Base-by-base conservation (phyloP, 1,140 invertebrate genomes). In the Globodera rostochiensis region DNA sequence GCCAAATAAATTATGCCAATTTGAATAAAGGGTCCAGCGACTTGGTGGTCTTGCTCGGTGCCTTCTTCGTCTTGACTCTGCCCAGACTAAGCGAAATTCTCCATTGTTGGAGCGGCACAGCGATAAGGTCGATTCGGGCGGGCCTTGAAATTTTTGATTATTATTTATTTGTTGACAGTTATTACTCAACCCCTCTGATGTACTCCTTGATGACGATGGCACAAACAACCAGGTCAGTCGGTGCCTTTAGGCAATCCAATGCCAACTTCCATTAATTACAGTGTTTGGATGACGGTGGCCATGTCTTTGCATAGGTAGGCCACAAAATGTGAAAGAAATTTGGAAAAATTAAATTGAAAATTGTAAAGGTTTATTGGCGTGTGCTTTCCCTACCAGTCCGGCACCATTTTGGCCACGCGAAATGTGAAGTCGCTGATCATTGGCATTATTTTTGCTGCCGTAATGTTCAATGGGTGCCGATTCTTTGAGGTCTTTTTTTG, bases 141-240 rank as follows among this genome's bases (percentile, higher is more conserved):
- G 13, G 6, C n/a, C 36, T 36, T 80, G 47, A 36, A 81, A 25
- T 25, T 25, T 47, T 66, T 36, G 36, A 53, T 81, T 36, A 3
- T 6, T 82, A 47, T 11, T n/a, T 3, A 53, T 11, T 6, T 6
- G 4, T 19, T 60, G 19, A 64, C 66, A 86, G 85, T 78, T 86
- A 86, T 77, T 75, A 70, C 25, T 57, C 74, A 13, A 75, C 85
- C 3, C 84, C 84, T 5, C 74, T 73, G 45, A 77, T 81, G 45
- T 87, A 87, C 73, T 78, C 73, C n/a, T 67, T 87, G 57, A 88
- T 87, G 86, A 88, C 86, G 45, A 70, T 87, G 79, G 84, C 86
- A 46, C 86, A 87, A 78, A 87, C 86, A 47, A 75, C 80, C 53
- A 83, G 82, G 82, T 83, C 78, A 78, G 15, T 75, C 47, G 47